These are phyloP conservation scores for Heliconius congener DNA, from an alignment of 1,140 invertebrate species.

Conservation along the genomic window DNA sequence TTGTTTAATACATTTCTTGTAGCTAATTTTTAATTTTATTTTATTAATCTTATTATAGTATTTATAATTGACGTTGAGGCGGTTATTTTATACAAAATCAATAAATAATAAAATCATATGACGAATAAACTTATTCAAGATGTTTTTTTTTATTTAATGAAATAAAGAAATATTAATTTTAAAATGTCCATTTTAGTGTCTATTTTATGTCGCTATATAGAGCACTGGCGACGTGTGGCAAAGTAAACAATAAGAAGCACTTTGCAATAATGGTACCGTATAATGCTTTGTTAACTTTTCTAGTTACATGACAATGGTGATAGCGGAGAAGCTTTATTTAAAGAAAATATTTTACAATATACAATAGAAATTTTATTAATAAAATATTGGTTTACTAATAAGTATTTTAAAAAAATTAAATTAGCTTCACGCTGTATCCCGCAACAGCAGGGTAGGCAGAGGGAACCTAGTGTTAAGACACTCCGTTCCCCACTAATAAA, in stretches of 20 bases:
- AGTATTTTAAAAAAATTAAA: neutral
- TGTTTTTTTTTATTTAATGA: neutral
- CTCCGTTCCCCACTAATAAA: too few relatives aligned
- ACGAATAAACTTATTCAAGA: too few relatives aligned
- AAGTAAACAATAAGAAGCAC: conserved; percentile 27
- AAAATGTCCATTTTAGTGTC: neutral
- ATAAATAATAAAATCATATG: too few relatives aligned
- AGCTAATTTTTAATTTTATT: too few relatives aligned
- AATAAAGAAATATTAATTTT: neutral
- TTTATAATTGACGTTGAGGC: too few relatives aligned
- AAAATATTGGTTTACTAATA: neutral
- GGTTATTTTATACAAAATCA: too few relatives aligned
- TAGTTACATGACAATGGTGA: conserved; percentile 29
- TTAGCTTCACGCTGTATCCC: too few relatives aligned
- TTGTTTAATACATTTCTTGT: too few relatives aligned
- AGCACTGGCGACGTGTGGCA: conserved; percentile 6
- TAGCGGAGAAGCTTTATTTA: neutral
- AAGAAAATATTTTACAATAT: neutral
- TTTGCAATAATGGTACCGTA: conserved; percentile 32
- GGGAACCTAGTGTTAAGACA: too few relatives aligned
- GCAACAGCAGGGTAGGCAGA: too few relatives aligned
- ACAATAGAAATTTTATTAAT: neutral
- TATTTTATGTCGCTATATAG: conserved; percentile 6
- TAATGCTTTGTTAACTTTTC: conserved; percentile 47
- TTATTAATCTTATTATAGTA: too few relatives aligned